A percentile compares a stretch with the other conserved stretches of the same genome.
Conservation (phyloP, 2,113 vertebrate species). For the Lipophrys pholis region DNA sequence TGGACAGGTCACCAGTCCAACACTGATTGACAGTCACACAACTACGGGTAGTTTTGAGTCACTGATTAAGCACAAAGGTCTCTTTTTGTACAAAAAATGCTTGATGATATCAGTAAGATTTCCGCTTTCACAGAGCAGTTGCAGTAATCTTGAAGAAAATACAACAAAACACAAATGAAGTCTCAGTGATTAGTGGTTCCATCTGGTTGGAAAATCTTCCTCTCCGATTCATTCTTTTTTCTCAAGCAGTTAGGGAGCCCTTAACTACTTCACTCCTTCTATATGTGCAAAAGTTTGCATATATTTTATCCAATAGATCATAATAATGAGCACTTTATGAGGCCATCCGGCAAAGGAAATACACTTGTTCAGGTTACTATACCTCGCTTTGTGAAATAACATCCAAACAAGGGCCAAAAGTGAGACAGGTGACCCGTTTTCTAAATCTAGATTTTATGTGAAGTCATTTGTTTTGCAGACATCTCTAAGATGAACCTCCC, state of each 20-base stretch:
- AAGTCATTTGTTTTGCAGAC: constrained; percentile 8
- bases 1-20: too few relatives aligned
- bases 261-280: not conserved
- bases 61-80: too few relatives aligned
- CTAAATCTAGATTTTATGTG: constrained; percentile 1
- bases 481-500: not conserved
- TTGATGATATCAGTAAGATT: too few relatives aligned
- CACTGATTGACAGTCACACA: too few relatives aligned
- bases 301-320: not conserved
- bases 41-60: too few relatives aligned
- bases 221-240: not conserved
- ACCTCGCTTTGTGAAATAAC: not conserved
- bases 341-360: not conserved
- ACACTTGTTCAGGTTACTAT: not conserved
- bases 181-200: too few relatives aligned
- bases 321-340: not conserved
- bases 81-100: too few relatives aligned
- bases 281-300: not conserved
- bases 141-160: too few relatives aligned
- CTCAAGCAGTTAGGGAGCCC: not conserved
- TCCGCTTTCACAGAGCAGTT: too few relatives aligned
- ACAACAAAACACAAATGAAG: too few relatives aligned
- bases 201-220: not conserved
- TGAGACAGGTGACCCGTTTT: too few relatives aligned
- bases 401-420: constrained; percentile 1